These are phyloP conservation scores for Mongoloraphidia duomilia DNA, from an alignment of 2,888 invertebrate genomes.

Conservation along the genomic window DNA sequence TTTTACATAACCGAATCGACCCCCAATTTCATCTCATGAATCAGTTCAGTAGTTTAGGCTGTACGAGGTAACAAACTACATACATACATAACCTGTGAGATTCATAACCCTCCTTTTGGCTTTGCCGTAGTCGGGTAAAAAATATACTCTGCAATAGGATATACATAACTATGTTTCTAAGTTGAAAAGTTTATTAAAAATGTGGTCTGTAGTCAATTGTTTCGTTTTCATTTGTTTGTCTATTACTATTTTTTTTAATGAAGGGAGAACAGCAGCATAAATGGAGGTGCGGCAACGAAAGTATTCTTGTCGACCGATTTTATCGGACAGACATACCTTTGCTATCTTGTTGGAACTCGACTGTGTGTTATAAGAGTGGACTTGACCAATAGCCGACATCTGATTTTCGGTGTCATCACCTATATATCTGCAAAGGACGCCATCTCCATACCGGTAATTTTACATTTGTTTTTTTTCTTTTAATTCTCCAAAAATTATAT, in stretches of 20 bases:
- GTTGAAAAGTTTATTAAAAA: no score
- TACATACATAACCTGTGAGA: no score
- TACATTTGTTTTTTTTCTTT: slow-evolving; percentile 7
- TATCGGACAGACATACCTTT: slow-evolving; percentile 70
- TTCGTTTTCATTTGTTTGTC: not conserved
- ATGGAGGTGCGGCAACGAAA: slow-evolving; percentile 46
- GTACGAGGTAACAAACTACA: no score
- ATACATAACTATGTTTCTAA: no score
- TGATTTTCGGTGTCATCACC: slow-evolving; percentile 60
- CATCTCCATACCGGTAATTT: slow-evolving; percentile 51
- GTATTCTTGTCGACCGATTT: slow-evolving; percentile 77
- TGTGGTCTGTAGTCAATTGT: not conserved
- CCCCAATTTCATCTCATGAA: no score
- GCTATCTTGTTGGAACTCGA: slow-evolving; percentile 53
- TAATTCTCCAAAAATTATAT: not conserved
- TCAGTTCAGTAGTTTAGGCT: no score
- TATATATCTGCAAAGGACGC: slow-evolving; percentile 74
- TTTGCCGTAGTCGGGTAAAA: no score
- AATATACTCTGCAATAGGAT: no score
- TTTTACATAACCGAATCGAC: no score
- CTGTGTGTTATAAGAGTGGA: slow-evolving; percentile 55
- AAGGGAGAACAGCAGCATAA: not conserved
- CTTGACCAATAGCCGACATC: slow-evolving; percentile 46
- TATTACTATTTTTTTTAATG: not conserved
- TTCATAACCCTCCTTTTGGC: no score